Base-by-base conservation (phyloP, 2,888 invertebrate genomes). In the Drosophila mayaguana region DNA sequence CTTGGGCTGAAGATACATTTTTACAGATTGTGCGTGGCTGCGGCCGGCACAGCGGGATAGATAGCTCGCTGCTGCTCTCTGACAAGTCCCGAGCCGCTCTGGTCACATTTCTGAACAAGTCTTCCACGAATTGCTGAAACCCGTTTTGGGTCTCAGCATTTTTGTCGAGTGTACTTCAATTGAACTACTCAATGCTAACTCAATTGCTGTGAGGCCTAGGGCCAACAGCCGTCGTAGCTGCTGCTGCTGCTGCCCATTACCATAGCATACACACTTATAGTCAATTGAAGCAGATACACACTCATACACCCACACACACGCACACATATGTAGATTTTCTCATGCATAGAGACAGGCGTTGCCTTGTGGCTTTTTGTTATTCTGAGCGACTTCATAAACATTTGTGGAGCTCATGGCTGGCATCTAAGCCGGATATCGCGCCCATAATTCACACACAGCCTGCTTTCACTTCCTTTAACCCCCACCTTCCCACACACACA, bases 111-210 rank as follows among this genome's bases (percentile, higher is more conserved):
- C 34, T 57, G 60, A 50, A 46, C 64, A 72, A 71, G 70, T 84
- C 70, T 83, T 83, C 88, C 72, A 83, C 75, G 88, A 83, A 88
- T 67, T 66, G 78, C 65, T 65, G 32, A 78, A 84, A 84, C 84
- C 62, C 81, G 84, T 84, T 84, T 84, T 84, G 74, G 81, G 82
- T 83, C 84, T 73, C 84, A 77, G 88, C 81, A 67, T 72, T 68
- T 69, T 66, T 53, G 51, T 84, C 57, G 86, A 86, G 78, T 75
- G 74, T 85, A 80, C 80, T 83, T 84, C 88, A 84, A 84, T 89
- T 84, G 87, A 79, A 79, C 76, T 86, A 75, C 89, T 84, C 84
- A 89, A 87, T 89, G 84, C 81, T 83, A 84, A 89, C 89, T 89
- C 84, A 84, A 84, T 84, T 84, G 89, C 65, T 65, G 62, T 56